Conservation (phyloP, 2,888 invertebrate species). For the Eupithecia centaureata region DNA sequence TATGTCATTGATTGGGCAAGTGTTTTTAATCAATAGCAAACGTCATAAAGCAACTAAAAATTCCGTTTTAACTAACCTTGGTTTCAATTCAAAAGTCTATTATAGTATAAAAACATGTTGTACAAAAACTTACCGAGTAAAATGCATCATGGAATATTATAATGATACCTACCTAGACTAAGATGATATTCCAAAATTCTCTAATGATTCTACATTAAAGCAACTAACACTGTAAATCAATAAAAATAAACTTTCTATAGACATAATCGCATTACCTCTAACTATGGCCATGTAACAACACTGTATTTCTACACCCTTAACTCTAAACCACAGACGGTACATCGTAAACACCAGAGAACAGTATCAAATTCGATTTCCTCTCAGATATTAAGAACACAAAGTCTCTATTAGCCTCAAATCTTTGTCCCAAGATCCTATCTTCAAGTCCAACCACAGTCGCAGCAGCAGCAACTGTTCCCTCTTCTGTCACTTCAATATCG, state of each 20-base stretch:
- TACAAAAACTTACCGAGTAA: conserved; percentile 3
- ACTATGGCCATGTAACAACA: background rate
- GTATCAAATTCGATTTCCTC: conserved; percentile 82
- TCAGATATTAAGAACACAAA: conserved; percentile 87
- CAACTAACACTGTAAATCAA: background rate
- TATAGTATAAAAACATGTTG: background rate
- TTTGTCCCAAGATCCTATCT: conserved; percentile 75
- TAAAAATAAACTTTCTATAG: background rate
- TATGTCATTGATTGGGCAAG: conserved; percentile 7
- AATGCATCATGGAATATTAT: background rate
- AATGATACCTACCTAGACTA: background rate
- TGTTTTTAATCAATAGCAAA: background rate
- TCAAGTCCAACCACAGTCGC: conserved; percentile 81
- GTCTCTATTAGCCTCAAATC: conserved; percentile 86
- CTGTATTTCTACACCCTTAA: conserved; percentile 7
- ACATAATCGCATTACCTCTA: background rate
- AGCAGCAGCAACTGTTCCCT: conserved; percentile 88
- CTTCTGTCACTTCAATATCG: conserved; percentile 88
- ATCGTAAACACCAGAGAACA: conserved; percentile 85
- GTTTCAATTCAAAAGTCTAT: background rate
- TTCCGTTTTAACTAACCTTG: background rate
- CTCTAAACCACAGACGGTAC: conserved; percentile 55
- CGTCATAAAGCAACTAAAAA: background rate
- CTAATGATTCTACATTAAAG: background rate
- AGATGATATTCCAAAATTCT: background rate